phyloP scores from a whole-genome alignment of 2,113 vertebrate species.

The Corydoras sp. region DNA sequence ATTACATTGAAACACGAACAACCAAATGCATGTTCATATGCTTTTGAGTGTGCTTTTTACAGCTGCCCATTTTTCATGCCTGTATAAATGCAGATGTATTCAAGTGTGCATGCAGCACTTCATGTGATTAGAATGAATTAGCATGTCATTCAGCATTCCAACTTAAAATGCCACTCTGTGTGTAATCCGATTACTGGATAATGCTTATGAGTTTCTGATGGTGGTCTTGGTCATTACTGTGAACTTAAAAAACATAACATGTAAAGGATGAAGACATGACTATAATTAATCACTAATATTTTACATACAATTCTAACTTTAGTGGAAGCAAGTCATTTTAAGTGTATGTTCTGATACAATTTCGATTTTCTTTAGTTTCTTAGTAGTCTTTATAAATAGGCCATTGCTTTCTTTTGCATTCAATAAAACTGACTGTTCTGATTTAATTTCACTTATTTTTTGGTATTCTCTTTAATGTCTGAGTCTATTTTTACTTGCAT shows the following conservation, averaged over 20 bases:
- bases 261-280: not conserved
- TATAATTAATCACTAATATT: too few relatives aligned
- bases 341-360: too few relatives aligned
- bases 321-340: too few relatives aligned
- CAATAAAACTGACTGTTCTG: not conserved
- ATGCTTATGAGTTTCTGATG: slow-evolving; percentile 19
- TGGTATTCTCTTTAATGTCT: slow-evolving; percentile 2
- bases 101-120: not conserved
- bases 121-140: slow-evolving; percentile 31
- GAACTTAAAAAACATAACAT: not conserved
- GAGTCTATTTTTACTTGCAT: slow-evolving; percentile 8
- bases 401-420: not conserved
- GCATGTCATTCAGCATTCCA: slow-evolving; percentile 19
- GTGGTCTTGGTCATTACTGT: slow-evolving; percentile 14
- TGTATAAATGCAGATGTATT: slow-evolving; percentile 13
- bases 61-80: slow-evolving; percentile 13
- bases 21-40: slow-evolving; percentile 23
- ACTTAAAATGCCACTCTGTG: slow-evolving; percentile 19
- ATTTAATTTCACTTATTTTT: not conserved
- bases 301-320: too few relatives aligned
- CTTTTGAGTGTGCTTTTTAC: not conserved
- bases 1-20: not conserved
- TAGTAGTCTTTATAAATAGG: not conserved
- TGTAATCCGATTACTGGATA: slow-evolving; percentile 20
- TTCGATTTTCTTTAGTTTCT: too few relatives aligned